These are phyloP conservation scores for Echeneis naucrates DNA, from an alignment of 2,797 vertebrate genomes.

Conservation along the genomic window DNA sequence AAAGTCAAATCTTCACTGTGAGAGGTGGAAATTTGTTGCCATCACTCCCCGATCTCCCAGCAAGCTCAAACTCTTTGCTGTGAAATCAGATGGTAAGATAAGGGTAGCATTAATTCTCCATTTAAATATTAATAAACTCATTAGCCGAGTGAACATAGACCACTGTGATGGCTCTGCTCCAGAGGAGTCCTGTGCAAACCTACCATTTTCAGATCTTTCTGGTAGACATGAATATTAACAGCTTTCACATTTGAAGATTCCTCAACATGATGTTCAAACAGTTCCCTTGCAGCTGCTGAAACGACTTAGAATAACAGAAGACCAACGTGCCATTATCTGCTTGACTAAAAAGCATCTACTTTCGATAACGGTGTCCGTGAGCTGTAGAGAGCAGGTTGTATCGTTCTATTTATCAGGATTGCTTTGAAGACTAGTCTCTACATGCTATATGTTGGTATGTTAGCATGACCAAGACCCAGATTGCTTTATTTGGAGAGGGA, in stretches of 20 bases:
- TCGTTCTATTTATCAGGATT: not conserved
- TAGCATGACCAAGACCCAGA: not conserved
- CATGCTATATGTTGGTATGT: not conserved
- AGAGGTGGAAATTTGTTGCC: not conserved
- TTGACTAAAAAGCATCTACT: constrained; percentile 13
- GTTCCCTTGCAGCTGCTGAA: constrained; percentile 1
- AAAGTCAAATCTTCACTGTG: not conserved
- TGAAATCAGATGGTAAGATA: not conserved
- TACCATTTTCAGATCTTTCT: constrained; percentile 14
- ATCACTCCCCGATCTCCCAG: not conserved
- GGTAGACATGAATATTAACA: constrained; percentile 17
- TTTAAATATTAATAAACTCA: constrained; percentile 18
- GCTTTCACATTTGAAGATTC: constrained; percentile 27
- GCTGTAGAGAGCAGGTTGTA: not conserved
- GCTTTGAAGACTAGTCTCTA: constrained; percentile 2
- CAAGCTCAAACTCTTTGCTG: not conserved
- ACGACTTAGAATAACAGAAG: constrained; percentile 15
- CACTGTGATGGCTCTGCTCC: not conserved
- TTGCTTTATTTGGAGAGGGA: not conserved
- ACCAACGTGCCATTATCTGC: not conserved
- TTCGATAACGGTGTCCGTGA: not conserved
- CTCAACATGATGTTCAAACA: constrained; percentile 27
- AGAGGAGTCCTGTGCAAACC: constrained; percentile 8
- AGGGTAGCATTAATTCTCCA: not conserved
- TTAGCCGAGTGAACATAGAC: not conserved